Conservation (phyloP, 2,797 vertebrate species). For the Numenius phaeopus region DNA sequence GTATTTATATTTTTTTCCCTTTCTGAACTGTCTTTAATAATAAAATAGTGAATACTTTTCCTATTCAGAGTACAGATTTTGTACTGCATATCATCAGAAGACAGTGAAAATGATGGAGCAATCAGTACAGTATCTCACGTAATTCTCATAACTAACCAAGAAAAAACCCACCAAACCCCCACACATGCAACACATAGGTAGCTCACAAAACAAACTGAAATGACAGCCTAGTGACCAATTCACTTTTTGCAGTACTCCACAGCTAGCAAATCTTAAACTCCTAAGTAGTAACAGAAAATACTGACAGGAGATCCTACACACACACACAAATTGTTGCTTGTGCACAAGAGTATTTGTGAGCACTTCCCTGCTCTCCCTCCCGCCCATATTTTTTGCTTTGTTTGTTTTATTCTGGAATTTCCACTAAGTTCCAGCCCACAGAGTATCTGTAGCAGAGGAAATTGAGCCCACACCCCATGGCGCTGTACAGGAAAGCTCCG, state of each 20-base stretch:
- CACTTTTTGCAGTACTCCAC: background rate
- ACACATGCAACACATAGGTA: background rate
- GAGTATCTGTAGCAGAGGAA: background rate
- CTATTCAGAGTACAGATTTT: background rate
- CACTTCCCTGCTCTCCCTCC: background rate
- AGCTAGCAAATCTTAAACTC: background rate
- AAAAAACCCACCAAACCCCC: background rate
- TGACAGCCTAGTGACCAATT: background rate
- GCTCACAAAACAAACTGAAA: background rate
- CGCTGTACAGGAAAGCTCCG: background rate
- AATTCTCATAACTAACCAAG: background rate
- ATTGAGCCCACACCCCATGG: background rate
- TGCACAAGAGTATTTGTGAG: background rate
- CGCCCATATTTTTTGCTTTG: background rate
- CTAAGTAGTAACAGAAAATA: background rate
- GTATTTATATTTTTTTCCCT: background rate
- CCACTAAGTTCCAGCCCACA: background rate
- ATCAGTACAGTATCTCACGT: background rate
- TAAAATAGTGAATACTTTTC: background rate
- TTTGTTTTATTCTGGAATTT: background rate
- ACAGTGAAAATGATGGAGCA: background rate
- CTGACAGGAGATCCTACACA: background rate
- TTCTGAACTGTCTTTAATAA: background rate
- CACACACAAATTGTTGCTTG: background rate
- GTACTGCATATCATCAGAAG: background rate